Percentiles rank a stretch among this genome's conserved stretches.
Conservation (phyloP, 2,888 invertebrate species). For the Gortyna flavago region DNA sequence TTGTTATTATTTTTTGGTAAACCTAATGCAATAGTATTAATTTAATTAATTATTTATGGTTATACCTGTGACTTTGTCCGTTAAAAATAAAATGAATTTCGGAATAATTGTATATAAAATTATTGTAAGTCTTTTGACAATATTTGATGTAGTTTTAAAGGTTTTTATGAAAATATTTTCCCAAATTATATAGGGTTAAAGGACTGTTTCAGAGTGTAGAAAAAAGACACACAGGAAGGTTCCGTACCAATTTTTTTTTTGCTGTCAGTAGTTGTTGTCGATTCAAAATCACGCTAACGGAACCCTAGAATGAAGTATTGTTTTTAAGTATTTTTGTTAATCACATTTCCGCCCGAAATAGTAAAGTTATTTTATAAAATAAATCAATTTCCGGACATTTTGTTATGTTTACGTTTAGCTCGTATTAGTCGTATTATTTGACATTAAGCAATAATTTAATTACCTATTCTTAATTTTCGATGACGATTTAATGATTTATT, state of each 20-base stretch:
- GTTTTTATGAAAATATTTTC: constrained; percentile 28
- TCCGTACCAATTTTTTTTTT: neutral
- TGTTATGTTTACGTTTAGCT: constrained; percentile 57
- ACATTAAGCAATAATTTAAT: constrained; percentile 57
- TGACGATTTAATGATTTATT: constrained; percentile 76
- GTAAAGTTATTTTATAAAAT: constrained; percentile 1
- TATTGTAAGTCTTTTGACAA: constrained; percentile 26
- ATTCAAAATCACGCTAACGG: neutral
- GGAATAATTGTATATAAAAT: constrained; percentile 47
- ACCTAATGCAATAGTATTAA: constrained; percentile 52
- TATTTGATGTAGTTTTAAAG: constrained; percentile 21
- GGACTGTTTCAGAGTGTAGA: constrained; percentile 10
- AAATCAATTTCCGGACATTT: constrained; percentile 24
- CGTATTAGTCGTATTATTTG: constrained; percentile 61
- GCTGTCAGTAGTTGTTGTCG: neutral
- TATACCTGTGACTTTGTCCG: constrained; percentile 15
- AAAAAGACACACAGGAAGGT: neutral
- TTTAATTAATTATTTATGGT: constrained; percentile 45
- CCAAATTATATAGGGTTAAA: constrained; percentile 7
- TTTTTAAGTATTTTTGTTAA: neutral
- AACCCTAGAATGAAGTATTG: neutral
- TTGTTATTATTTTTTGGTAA: constrained; percentile 6
- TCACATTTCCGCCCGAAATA: neutral
- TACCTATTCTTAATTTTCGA: constrained; percentile 44
- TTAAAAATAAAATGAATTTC: constrained; percentile 1